phyloP scores from a whole-genome alignment of 1,140 invertebrate species.

The Microplitis demolitor region DNA sequence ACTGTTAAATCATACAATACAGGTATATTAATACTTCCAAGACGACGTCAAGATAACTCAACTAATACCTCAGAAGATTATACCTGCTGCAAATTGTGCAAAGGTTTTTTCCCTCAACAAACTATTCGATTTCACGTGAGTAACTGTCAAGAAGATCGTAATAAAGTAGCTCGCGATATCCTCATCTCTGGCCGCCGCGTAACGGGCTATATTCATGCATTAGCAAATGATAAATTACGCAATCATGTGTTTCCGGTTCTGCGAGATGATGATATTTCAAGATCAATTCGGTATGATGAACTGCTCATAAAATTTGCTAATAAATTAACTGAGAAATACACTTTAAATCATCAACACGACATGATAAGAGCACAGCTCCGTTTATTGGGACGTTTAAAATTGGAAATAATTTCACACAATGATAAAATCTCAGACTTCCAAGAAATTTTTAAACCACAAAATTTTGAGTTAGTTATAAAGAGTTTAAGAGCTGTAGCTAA shows the following conservation, averaged over 20 bases:
- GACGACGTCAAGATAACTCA: constrained; percentile 9
- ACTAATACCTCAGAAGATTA: constrained; percentile 19
- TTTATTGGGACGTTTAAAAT: constrained; percentile 26
- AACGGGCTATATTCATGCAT: constrained; percentile 17
- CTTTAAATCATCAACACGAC: constrained; percentile 24
- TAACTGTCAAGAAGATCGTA: not conserved
- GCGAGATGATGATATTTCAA: constrained; percentile 24
- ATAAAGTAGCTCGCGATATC: not conserved
- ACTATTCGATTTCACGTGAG: not conserved
- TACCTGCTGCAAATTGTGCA: constrained; percentile 6
- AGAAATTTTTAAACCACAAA: constrained; percentile 22
- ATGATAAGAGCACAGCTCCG: constrained; percentile 30
- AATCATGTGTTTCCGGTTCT: constrained; percentile 29
- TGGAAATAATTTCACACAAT: constrained; percentile 18
- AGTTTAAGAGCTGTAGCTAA: constrained; percentile 19
- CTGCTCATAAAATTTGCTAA: constrained; percentile 35
- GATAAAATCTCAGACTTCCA: constrained; percentile 20
- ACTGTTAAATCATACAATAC: constrained; percentile 24
- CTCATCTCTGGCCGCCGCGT: constrained; percentile 1
- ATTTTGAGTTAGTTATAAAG: constrained; percentile 15
- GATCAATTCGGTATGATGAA: constrained; percentile 32
- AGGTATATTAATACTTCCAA: constrained; percentile 17
- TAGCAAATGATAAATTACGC: constrained; percentile 21
- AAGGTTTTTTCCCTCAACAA: constrained; percentile 14
- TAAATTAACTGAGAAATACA: constrained; percentile 33